Percentiles rank a stretch among this genome's conserved stretches.
These are phyloP conservation scores for Callospermophilus lateralis DNA, from an alignment of 2,113 vertebrate species.

Conservation along the genomic window DNA sequence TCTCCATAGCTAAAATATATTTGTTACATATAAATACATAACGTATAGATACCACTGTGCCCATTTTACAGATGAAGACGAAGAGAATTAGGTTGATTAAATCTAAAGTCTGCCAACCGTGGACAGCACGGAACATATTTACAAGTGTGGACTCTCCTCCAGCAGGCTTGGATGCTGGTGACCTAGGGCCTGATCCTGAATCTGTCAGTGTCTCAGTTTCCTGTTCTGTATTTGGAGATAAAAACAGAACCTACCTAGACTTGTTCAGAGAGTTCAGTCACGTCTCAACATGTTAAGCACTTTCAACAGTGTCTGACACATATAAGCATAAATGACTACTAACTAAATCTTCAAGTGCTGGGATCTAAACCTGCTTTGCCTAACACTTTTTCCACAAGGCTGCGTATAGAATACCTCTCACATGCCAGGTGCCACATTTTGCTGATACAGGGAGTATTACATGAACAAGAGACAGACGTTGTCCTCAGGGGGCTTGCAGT, in stretches of 20 bases:
- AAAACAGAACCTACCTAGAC: not conserved
- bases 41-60: not conserved
- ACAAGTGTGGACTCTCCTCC: not conserved
- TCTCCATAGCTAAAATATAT: conserved; percentile 5
- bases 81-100: not conserved
- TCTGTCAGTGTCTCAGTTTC: not conserved
- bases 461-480: not conserved
- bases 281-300: not conserved
- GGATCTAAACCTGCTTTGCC: not conserved
- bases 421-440: not conserved
- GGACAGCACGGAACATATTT: not conserved
- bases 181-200: not conserved
- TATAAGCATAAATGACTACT: not conserved
- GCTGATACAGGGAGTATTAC: not conserved
- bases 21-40: not conserved
- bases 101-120: not conserved
- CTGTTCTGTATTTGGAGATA: not conserved
- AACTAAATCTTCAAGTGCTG: not conserved
- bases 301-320: not conserved
- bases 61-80: not conserved
- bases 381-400: not conserved
- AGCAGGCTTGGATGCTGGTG: not conserved
- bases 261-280: not conserved
- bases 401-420: not conserved
- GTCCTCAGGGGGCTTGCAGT: not conserved